Base-by-base conservation (phyloP, 2,888 invertebrate species). In the Pediacus dermestoides region DNA sequence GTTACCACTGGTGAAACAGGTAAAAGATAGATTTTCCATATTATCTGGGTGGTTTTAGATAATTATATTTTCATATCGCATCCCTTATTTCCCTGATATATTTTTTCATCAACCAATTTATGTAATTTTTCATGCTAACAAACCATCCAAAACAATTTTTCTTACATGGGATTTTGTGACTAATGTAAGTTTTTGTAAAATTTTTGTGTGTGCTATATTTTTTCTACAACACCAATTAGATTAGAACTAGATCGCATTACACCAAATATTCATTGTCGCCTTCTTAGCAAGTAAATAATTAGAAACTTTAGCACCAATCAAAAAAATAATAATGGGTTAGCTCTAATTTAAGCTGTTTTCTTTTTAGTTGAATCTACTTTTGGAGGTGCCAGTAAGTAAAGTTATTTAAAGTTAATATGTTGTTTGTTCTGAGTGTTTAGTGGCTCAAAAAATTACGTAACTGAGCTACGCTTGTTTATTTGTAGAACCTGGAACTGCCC, bases 1-100 rank as follows among this genome's bases (percentile, higher is more conserved):
- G 88, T 93, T 60, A 94, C 93, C 51, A 99, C 97, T 13, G 94
- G 92, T 62, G 95, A 95, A 80, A 89, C 93, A 76, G 91, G 94
- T 96, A 81, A 75, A 77, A 14, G 73, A n/a, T n/a, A n/a, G n/a
- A n/a, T n/a, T n/a, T n/a, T n/a, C n/a, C n/a, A n/a, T n/a, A n/a
- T n/a, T n/a, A n/a, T n/a, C n/a, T n/a, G n/a, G n/a, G n/a, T n/a
- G n/a, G n/a, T n/a, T n/a, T n/a, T n/a, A n/a, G n/a, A n/a, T n/a
- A n/a, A n/a, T n/a, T n/a, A n/a, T n/a, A n/a, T n/a, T n/a, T n/a
- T n/a, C n/a, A n/a, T n/a, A n/a, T n/a, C n/a, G n/a, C n/a, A n/a
- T n/a, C n/a, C n/a, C n/a, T n/a, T n/a, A n/a, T n/a, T n/a, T n/a
- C n/a, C n/a, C 16, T 7, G 9, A 12, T 30, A 8, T 23, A 25